Evolutionary conservation across 2,888 invertebrate species (phyloP).

Genomic region (Masnerella sp.): DNA sequence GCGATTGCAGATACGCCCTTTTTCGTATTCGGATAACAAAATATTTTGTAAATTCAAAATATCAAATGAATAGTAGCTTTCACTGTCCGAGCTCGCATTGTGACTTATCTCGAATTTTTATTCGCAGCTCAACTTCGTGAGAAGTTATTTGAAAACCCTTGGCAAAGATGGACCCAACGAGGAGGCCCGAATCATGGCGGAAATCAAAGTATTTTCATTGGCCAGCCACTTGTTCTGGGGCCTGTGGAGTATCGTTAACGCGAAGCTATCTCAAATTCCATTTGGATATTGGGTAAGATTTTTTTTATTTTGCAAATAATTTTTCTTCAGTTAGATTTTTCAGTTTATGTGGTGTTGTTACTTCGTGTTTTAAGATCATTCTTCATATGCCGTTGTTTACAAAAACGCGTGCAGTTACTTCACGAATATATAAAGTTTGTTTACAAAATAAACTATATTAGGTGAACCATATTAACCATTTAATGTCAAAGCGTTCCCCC

Average conservation of each 20-base stretch:
- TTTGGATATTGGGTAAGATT: slow-evolving; percentile 91
- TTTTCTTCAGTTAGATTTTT: too few relatives aligned
- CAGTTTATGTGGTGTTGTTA: too few relatives aligned
- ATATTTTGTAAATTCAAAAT: neutral
- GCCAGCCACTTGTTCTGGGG: slow-evolving; percentile 96
- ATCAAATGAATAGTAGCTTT: slow-evolving; percentile 3
- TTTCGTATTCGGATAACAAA: neutral
- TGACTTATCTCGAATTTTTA: slow-evolving; percentile 55
- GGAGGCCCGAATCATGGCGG: slow-evolving; percentile 83
- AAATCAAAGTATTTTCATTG: slow-evolving; percentile 90
- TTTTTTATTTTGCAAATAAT: neutral
- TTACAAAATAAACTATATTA: too few relatives aligned
- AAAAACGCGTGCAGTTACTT: too few relatives aligned
- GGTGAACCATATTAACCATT: too few relatives aligned
- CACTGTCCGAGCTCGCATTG: slow-evolving; percentile 4
- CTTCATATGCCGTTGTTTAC: too few relatives aligned
- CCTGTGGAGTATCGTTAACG: slow-evolving; percentile 94
- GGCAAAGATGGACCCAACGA: slow-evolving; percentile 78
- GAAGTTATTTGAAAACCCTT: slow-evolving; percentile 74
- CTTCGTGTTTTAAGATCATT: too few relatives aligned
- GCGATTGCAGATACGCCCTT: too few relatives aligned
- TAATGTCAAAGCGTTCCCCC: too few relatives aligned
- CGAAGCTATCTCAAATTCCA: slow-evolving; percentile 90
- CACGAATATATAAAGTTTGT: too few relatives aligned
- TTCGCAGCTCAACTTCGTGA: slow-evolving; percentile 77